phyloP scores from a whole-genome alignment of 2,113 vertebrate genomes.

The human (Homo sapiens) region DNA sequence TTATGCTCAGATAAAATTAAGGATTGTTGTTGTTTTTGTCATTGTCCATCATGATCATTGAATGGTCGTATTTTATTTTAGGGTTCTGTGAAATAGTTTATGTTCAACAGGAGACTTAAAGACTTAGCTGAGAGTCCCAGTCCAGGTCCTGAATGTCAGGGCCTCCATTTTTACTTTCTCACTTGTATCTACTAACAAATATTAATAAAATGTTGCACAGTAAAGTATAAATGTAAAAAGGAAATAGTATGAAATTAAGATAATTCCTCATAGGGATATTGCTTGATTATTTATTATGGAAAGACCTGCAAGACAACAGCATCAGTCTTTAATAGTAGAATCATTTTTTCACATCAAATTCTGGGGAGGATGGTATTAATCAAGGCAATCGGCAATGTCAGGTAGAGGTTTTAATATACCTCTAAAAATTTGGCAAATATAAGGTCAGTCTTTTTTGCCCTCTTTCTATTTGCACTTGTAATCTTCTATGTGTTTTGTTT shows the following conservation, averaged over 20 bases:
- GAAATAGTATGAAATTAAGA: not conserved
- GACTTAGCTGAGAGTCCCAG: not conserved
- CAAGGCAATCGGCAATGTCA: not conserved
- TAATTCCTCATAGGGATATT: not conserved
- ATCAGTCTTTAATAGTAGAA: not conserved
- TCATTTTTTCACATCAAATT: not conserved
- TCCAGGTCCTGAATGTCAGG: too few species aligned
- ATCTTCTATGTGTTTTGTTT: constrained; percentile 5
- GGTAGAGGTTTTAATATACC: not conserved
- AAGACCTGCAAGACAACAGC: not conserved
- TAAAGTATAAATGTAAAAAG: not conserved
- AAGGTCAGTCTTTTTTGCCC: not conserved
- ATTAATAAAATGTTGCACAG: not conserved
- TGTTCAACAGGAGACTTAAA: not conserved
- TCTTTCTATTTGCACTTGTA: not conserved
- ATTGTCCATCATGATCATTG: not conserved
- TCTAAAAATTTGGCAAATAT: not conserved
- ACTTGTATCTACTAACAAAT: not conserved
- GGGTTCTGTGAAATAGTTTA: not conserved
- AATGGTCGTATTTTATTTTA: not conserved
- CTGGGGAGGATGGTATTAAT: not conserved
- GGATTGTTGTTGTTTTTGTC: not conserved
- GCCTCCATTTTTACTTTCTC: not conserved
- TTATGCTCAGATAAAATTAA: not conserved
- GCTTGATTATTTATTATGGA: not conserved